Evolutionary conservation across 1,140 invertebrate species (phyloP).

Genomic region (Magallana angulata): DNA sequence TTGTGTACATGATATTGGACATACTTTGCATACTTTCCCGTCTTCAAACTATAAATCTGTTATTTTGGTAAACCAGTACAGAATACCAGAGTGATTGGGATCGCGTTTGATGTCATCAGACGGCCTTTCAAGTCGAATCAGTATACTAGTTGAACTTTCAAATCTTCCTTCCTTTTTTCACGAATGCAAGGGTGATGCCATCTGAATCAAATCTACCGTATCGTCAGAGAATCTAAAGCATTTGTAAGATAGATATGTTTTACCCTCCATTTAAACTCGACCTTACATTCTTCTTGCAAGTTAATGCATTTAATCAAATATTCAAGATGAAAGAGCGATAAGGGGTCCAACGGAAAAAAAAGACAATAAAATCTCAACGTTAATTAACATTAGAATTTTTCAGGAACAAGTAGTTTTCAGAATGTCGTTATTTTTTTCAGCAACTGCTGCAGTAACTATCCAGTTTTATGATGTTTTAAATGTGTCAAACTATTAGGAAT

Average conservation of each 20-base stretch:
- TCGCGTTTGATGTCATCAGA: neutral
- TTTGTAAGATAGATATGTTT: slow-evolving; percentile 36
- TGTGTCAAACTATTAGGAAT: slow-evolving; percentile 13
- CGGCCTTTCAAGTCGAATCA: neutral
- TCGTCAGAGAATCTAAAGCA: slow-evolving; percentile 25
- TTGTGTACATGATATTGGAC: too few species aligned
- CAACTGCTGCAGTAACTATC: neutral
- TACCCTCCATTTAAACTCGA: slow-evolving; percentile 29
- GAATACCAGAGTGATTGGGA: neutral
- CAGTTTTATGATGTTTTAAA: slow-evolving; percentile 11
- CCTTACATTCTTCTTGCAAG: slow-evolving; percentile 28
- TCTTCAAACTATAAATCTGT: too few species aligned
- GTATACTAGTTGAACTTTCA: slow-evolving; percentile 16
- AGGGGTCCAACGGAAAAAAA: neutral
- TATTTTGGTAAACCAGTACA: neutral
- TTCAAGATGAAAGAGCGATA: slow-evolving; percentile 18
- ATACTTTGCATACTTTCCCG: too few species aligned
- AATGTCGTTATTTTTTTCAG: neutral
- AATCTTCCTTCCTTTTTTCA: slow-evolving; percentile 8
- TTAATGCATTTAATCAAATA: slow-evolving; percentile 37
- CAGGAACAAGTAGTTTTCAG: neutral
- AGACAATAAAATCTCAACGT: neutral
- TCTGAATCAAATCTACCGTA: slow-evolving; percentile 33
- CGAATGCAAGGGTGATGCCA: slow-evolving; percentile 25
- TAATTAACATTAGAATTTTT: neutral